Evolutionary conservation across 1,140 invertebrate genomes (phyloP).

Genomic region (Cyclina sinensis): DNA sequence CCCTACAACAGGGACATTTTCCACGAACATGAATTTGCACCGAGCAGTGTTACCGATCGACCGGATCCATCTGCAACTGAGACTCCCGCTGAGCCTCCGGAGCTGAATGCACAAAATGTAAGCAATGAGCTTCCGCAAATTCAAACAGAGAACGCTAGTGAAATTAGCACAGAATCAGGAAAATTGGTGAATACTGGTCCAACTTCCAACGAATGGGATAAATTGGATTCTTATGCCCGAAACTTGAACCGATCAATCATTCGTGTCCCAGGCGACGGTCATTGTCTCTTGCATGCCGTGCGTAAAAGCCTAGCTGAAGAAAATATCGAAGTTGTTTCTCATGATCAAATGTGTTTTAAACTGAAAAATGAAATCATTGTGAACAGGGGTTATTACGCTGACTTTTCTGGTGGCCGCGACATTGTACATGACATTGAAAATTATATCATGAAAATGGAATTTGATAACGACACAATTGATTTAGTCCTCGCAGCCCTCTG

Average conservation of each 20-base stretch:
- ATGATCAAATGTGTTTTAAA: neutral
- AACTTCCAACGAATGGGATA: neutral
- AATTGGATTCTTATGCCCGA: neutral
- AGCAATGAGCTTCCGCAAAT: neutral
- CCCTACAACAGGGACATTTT: neutral
- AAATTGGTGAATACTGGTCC: neutral
- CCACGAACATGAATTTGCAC: neutral
- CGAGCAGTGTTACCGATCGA: conserved; percentile 32
- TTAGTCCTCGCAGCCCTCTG: conserved; percentile 22
- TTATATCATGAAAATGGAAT: conserved; percentile 5
- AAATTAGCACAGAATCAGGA: neutral
- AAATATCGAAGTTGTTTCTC: neutral
- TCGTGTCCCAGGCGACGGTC: neutral
- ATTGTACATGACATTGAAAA: conserved; percentile 17
- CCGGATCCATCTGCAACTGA: conserved; percentile 7
- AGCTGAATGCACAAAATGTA: neutral
- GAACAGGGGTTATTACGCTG: neutral
- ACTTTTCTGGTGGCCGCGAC: conserved; percentile 15
- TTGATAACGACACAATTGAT: neutral
- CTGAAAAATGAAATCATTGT: conserved; percentile 11
- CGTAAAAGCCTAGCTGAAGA: neutral
- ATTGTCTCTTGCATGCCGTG: conserved; percentile 28
- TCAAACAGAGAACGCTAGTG: neutral
- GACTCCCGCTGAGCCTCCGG: neutral
- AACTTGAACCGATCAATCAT: neutral